A percentile compares a stretch with the other conserved stretches of the same genome.
These are phyloP conservation scores for Aix galericulata DNA, from an alignment of 2,113 vertebrate species.

Conservation along the genomic window DNA sequence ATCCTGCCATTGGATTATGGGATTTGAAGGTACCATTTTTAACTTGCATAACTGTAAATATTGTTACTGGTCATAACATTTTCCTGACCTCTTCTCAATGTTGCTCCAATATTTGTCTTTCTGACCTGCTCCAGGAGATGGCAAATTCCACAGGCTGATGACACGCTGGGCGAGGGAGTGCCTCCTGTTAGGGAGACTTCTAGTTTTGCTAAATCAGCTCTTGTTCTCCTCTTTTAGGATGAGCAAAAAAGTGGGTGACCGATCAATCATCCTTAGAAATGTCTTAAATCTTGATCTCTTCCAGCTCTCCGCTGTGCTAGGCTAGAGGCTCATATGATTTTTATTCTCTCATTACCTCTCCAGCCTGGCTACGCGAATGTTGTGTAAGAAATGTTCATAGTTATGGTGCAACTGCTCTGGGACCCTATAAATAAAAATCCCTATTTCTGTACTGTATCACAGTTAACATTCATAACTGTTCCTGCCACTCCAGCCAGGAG, in stretches of 20 bases:
- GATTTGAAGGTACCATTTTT: constrained; percentile 40
- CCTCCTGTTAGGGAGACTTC: neutral
- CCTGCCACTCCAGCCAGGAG: neutral
- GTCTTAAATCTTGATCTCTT: neutral
- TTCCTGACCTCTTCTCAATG: neutral
- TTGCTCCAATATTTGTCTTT: constrained; percentile 30
- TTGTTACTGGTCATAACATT: constrained; percentile 25
- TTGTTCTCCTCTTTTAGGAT: neutral
- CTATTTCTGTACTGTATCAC: neutral
- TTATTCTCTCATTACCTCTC: neutral
- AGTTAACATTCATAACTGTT: neutral
- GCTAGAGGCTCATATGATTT: neutral
- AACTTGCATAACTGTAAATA: constrained; percentile 45
- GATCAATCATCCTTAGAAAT: neutral
- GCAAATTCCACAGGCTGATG: constrained; percentile 30
- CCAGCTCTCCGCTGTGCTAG: neutral
- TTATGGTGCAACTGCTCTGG: neutral
- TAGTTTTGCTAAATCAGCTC: neutral
- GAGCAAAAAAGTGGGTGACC: neutral
- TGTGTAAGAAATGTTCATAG: neutral
- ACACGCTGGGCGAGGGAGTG: neutral
- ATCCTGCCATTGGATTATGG: constrained; percentile 14
- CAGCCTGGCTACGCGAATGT: neutral
- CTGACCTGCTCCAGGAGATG: constrained; percentile 26
- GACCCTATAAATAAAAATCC: neutral